A percentile compares a stretch with the other conserved stretches of the same genome.
These are phyloP conservation scores for Arctocebus calabarensis DNA, from an alignment of 2,797 vertebrate genomes.

Conservation along the genomic window DNA sequence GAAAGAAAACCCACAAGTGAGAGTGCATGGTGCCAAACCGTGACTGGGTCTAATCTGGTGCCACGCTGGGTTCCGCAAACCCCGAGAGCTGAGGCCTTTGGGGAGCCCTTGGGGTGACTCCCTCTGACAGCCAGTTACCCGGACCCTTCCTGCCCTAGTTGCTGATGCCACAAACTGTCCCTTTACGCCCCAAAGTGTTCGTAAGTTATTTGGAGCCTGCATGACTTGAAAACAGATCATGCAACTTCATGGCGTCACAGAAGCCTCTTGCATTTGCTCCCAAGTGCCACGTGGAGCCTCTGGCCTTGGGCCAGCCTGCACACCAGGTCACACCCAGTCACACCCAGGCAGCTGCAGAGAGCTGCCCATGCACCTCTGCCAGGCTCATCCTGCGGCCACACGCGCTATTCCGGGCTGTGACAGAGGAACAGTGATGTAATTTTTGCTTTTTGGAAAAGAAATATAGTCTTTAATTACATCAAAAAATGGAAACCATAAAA, in stretches of 20 bases:
- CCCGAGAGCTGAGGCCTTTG: background rate
- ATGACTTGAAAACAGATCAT: background rate
- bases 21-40: fast-evolving
- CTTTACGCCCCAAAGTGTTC: background rate
- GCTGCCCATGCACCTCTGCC: background rate
- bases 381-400: background rate
- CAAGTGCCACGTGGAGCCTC: fast-evolving
- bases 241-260: fast-evolving
- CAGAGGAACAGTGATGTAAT: background rate
- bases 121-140: background rate
- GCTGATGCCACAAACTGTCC: no score
- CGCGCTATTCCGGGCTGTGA: background rate
- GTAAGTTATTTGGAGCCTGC: no score
- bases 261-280: background rate
- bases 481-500: background rate
- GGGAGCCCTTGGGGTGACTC: background rate
- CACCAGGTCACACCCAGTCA: background rate
- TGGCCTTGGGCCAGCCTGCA: fast-evolving
- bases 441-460: background rate
- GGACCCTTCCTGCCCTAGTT: fast-evolving
- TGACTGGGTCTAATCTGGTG: fast-evolving
- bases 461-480: background rate
- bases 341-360: background rate
- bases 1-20: no score
- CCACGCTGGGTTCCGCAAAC: fast-evolving